Conservation (phyloP, 2,888 invertebrate genomes). For the Cenopis cana region DNA sequence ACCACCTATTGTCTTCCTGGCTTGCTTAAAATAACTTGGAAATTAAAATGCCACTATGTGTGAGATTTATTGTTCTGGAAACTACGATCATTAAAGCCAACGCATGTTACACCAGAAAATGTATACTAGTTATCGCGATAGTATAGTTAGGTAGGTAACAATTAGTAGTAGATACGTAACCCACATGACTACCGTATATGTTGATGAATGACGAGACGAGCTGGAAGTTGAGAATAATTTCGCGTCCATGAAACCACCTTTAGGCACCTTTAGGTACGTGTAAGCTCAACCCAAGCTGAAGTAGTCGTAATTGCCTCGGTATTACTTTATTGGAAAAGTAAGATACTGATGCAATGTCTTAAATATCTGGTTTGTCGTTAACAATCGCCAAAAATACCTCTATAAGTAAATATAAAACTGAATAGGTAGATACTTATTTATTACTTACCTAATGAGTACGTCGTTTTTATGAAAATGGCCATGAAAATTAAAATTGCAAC, state of each 20-base stretch:
- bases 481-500: constrained; percentile 29
- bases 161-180: neutral
- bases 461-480: constrained; percentile 11
- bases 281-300: too few species aligned
- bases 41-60: constrained; percentile 10
- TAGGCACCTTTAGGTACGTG: too few species aligned
- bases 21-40: constrained; percentile 25
- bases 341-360: too few species aligned
- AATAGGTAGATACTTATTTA: too few species aligned
- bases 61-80: constrained; percentile 12
- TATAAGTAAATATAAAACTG: too few species aligned
- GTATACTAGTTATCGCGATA: neutral
- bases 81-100: neutral
- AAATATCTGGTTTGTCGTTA: too few species aligned
- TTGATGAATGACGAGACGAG: neutral
- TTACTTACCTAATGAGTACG: neutral
- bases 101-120: neutral
- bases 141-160: neutral
- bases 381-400: too few species aligned
- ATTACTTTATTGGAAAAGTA: too few species aligned
- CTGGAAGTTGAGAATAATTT: neutral
- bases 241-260: neutral
- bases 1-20: constrained; percentile 27
- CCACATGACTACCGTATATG: too few species aligned
- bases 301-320: neutral